Base-by-base conservation (phyloP, 23 tunicate genomes). In the Botrylloides violaceus region DNA sequence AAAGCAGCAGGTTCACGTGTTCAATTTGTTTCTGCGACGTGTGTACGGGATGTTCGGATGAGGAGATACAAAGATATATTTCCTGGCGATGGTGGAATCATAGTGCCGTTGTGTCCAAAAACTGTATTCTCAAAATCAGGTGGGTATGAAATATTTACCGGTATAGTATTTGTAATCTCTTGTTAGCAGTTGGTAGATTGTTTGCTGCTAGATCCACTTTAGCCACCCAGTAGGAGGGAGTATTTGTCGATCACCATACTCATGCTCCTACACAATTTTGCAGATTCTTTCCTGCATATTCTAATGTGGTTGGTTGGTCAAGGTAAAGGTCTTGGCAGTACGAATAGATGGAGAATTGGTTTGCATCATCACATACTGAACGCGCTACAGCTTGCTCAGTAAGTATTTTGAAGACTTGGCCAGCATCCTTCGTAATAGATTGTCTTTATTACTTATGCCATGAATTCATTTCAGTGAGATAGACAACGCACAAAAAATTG, bases 1-100 rank as follows among this genome's bases (percentile, higher is more conserved):
- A 87, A 87, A 50, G 73, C 81, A 39, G 95, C 95, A 4, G 86
- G 95, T 3, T 59, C 86, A 7, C 59, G 49, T 12, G 95, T 87
- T 1, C 85, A 87, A 58, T 87, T 87, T 39, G 77, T 87, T 20
- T 70, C 55, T 23, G 86, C 86, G 23, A 73, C 76, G 71, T 60
- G 73, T 27, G 86, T 72, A 4, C 53, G 25, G 18, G 86, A 80
- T 15, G 82, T 80, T n/a, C 34, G 50, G n/a, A 62, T 74, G 29
- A 58, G 76, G 2, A 50, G 61, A 4, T 87, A 87, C 65, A 63
- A 26, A 0, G 76, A 87, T 59, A 76, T 87, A 29, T 29, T 87
- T 61, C 34, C 64, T 43, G 95, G 95, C 26, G 95, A 87, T 26
- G 71, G 48, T 4, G 95, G 95, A 7, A 87, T 87, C 34, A 3